These are phyloP conservation scores for Eulemur rubriventer DNA, from an alignment of 2,797 vertebrate species.

Conservation along the genomic window DNA sequence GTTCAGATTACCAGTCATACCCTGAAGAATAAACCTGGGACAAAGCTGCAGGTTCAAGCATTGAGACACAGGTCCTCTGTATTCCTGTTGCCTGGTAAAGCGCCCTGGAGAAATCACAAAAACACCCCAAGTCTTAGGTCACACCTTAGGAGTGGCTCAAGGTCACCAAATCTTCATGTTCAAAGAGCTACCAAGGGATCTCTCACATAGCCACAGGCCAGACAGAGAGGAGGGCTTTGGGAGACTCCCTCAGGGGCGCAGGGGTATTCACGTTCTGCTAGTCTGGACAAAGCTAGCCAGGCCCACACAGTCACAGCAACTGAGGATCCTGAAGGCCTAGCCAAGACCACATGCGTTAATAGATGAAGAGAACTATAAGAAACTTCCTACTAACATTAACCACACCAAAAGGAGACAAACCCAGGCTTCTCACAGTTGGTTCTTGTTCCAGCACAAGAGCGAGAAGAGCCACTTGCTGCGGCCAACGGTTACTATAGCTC, in stretches of 20 bases:
- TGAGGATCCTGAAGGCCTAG: constrained; percentile 38
- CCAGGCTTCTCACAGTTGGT: constrained; percentile 72
- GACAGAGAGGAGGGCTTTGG: background rate
- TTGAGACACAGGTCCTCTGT: background rate
- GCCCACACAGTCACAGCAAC: background rate
- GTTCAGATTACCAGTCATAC: background rate
- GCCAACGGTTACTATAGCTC: constrained; percentile 68
- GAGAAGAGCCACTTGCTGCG: constrained; percentile 58
- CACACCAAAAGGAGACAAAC: constrained; percentile 72
- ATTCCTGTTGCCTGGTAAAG: background rate
- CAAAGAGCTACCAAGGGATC: background rate
- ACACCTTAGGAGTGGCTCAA: background rate
- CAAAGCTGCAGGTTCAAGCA: background rate
- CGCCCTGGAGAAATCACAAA: background rate
- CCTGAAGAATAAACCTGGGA: background rate
- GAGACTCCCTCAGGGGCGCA: background rate
- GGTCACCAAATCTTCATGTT: background rate
- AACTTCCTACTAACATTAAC: constrained; percentile 70
- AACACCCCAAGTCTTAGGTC: background rate
- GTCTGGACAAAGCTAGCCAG: background rate
- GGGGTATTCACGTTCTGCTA: background rate
- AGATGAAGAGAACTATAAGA: constrained; percentile 42
- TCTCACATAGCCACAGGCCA: background rate
- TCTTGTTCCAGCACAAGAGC: constrained; percentile 62
- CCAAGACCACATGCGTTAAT: constrained; percentile 7